These are phyloP conservation scores for Hystrix brachyura DNA, from an alignment of 2,113 vertebrate genomes.

Conservation along the genomic window DNA sequence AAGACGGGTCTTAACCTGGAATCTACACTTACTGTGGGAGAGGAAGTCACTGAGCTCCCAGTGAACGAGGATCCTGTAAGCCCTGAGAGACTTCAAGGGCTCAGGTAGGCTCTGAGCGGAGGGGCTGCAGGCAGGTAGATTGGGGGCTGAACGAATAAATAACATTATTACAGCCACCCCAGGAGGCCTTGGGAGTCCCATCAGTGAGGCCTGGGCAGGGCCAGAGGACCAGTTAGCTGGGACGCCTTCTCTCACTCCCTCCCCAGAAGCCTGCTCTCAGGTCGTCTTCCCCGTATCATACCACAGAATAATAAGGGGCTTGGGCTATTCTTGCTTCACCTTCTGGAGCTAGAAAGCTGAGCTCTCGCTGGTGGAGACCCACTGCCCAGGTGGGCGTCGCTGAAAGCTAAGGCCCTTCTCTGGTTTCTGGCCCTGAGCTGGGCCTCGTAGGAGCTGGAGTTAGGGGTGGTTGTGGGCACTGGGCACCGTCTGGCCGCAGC, in stretches of 20 bases:
- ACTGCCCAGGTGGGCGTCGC: not conserved
- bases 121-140: not conserved
- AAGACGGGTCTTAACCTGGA: not conserved
- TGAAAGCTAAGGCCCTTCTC: not conserved
- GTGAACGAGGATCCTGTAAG: not conserved
- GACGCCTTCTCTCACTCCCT: not conserved
- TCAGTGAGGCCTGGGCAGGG: not conserved
- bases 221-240: not conserved
- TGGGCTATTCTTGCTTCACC: not conserved
- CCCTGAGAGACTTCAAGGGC: not conserved
- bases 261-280: rapidly evolving
- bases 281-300: not conserved
- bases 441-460: not conserved
- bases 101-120: not conserved
- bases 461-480: not conserved
- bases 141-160: not conserved
- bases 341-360: not conserved
- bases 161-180: not conserved
- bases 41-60: not conserved
- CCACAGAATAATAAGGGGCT: not conserved
- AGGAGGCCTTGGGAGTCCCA: not conserved
- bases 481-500: not conserved
- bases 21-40: not conserved
- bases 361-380: not conserved
- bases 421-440: not conserved